A percentile compares a stretch with the other conserved stretches of the same genome.
Evolutionary conservation across 2,888 invertebrate species (phyloP).

Genomic region (Lasioglossum leucozonium): DNA sequence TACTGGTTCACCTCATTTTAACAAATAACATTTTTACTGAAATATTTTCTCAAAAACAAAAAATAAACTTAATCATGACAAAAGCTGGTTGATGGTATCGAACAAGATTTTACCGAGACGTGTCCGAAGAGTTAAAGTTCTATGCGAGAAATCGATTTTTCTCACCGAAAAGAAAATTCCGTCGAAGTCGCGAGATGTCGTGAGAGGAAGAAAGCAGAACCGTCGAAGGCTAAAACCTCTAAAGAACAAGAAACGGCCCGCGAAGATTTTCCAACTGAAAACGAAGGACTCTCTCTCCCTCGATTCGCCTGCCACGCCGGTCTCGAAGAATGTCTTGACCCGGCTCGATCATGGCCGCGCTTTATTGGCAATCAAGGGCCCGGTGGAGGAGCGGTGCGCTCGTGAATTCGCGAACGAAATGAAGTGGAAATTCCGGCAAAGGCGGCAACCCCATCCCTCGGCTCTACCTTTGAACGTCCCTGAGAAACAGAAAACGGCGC

Average conservation of each 20-base stretch:
- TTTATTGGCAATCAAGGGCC: constrained; percentile 73
- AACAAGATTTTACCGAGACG: neutral
- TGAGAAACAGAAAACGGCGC: constrained; percentile 23
- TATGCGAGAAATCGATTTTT: neutral
- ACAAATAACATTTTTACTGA: neutral
- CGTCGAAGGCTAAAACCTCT: neutral
- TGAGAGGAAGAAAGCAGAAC: neutral
- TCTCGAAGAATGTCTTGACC: constrained; percentile 52
- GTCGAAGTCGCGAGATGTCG: neutral
- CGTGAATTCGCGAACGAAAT: constrained; percentile 57
- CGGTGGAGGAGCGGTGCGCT: constrained; percentile 58
- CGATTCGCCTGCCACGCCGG: constrained; percentile 41
- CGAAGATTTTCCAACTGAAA: constrained; percentile 23
- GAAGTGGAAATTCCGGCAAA: constrained; percentile 60
- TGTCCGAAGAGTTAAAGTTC: too few species aligned
- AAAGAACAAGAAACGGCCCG: neutral
- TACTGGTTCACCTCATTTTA: neutral
- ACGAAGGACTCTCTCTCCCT: constrained; percentile 42
- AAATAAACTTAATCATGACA: neutral
- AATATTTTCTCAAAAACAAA: neutral
- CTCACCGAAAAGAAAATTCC: neutral
- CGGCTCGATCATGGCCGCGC: constrained; percentile 61
- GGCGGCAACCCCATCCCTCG: constrained; percentile 14
- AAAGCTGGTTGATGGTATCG: neutral
- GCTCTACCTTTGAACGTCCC: constrained; percentile 19